Conservation (phyloP, 2,888 invertebrate species). For the Cerceris rybyensis region DNA sequence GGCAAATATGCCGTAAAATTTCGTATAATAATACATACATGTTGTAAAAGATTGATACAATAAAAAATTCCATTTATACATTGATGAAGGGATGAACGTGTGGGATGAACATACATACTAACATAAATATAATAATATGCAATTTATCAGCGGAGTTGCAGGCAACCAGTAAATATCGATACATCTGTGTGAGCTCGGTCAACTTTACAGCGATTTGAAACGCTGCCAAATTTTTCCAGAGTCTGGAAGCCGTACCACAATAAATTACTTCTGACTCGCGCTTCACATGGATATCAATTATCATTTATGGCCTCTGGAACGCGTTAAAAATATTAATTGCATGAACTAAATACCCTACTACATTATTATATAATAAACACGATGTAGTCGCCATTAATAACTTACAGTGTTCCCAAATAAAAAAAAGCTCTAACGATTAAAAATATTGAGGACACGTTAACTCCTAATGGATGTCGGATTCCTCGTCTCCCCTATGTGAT, state of each 20-base stretch:
- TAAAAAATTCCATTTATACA: neutral
- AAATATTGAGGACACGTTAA: too few species aligned
- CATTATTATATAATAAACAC: neutral
- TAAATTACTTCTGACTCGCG: conserved; percentile 57
- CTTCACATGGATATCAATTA: conserved; percentile 58
- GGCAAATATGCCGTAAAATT: too few species aligned
- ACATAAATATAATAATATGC: conserved; percentile 61
- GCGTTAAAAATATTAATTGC: conserved; percentile 40
- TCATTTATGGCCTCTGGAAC: conserved; percentile 49
- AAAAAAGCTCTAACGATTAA: too few species aligned
- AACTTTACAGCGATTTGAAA: conserved; percentile 67
- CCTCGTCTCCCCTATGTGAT: too few species aligned
- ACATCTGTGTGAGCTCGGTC: conserved; percentile 55
- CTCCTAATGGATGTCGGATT: too few species aligned
- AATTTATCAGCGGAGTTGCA: conserved; percentile 62
- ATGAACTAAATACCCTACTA: neutral
- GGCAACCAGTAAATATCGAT: conserved; percentile 62
- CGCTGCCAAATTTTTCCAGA: conserved; percentile 63
- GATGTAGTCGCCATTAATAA: neutral
- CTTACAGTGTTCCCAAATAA: too few species aligned
- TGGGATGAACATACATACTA: conserved; percentile 36
- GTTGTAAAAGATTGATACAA: neutral
- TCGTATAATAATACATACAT: too few species aligned
- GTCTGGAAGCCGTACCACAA: conserved; percentile 39
- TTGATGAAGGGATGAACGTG: conserved; percentile 20